A percentile compares a stretch with the other conserved stretches of the same genome.
Evolutionary conservation across 2,888 invertebrate genomes (phyloP).

Genomic region (Onthophagus sagittarius): DNA sequence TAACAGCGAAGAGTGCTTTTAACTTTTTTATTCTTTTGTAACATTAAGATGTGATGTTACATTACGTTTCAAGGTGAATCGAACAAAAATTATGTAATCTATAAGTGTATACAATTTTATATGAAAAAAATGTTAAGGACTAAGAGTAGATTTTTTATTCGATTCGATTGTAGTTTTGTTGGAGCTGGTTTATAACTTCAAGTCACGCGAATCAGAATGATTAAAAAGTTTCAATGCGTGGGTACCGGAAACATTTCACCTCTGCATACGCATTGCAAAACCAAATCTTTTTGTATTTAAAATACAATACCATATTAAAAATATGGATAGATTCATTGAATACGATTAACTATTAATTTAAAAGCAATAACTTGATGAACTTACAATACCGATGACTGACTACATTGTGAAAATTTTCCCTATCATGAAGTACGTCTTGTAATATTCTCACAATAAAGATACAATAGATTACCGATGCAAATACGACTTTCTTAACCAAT

Average conservation of each 20-base stretch:
- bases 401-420: too few relatives aligned
- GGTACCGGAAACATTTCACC: constrained; percentile 36
- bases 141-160: too few relatives aligned
- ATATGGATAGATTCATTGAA: background rate
- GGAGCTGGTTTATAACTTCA: background rate
- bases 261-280: constrained; percentile 16
- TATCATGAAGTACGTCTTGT: too few relatives aligned
- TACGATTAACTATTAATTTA: too few relatives aligned
- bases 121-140: too few relatives aligned
- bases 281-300: background rate
- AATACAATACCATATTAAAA: background rate
- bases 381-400: too few relatives aligned
- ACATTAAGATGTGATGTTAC: background rate
- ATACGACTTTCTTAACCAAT: too few relatives aligned
- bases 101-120: too few relatives aligned
- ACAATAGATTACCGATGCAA: too few relatives aligned
- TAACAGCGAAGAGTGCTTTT: background rate
- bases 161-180: background rate
- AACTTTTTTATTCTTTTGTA: background rate
- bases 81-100: too few relatives aligned
- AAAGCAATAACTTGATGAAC: too few relatives aligned
- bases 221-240: constrained; percentile 20
- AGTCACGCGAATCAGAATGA: background rate
- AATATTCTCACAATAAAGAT: too few relatives aligned
- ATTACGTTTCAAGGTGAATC: background rate